Evolutionary conservation across 2,888 invertebrate species (phyloP), one percentile per base, ranked within the genome.

Genomic region (Stenchaetothrips biformis): DNA sequence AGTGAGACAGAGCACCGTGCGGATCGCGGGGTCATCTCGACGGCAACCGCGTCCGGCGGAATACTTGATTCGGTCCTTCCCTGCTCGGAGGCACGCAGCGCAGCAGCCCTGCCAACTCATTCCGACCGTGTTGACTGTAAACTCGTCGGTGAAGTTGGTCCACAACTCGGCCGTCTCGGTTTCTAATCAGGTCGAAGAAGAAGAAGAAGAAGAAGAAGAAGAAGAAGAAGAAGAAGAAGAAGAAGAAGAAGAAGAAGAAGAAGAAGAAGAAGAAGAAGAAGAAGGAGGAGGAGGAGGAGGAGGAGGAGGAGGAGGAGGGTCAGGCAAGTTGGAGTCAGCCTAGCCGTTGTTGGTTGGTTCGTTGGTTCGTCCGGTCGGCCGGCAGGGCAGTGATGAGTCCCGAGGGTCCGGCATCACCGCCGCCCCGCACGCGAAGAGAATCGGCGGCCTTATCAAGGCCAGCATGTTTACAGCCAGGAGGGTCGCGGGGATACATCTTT

Each of bases 151-250:
- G 21, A 74, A 74, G 67, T 74, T 74, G 67, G 67, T 74, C 11
- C 67, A 25, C 11, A 74, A 74, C 67, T 74, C 67, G 25, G 67
- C 67, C 67, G 67, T 74, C 67, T 74, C 67, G 67, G 67, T 74
- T 74, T 74, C 67, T 74, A 74, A 74, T 74, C 67, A 74, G 67
- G 67, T 3, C 67, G 25, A 21, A 21, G 67, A 21, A 21, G 67
- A n/a, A 18, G 62, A n/a, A 62, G 21, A 0, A 9, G 53, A 53
- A 7, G n/a, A 62, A 7, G n/a, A n/a, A n/a, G n/a, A n/a, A n/a
- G n/a, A n/a, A n/a, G n/a, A n/a, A n/a, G n/a, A n/a, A n/a, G n/a
- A n/a, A n/a, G n/a, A n/a, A 21, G 67, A 21, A 21, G 67, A 21
- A 6, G 62, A 11, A 62, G 62, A 21, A n/a, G n/a, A 11, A 49